Evolutionary conservation across 2,888 invertebrate species (phyloP).

Genomic region (Cristatella mucedo): DNA sequence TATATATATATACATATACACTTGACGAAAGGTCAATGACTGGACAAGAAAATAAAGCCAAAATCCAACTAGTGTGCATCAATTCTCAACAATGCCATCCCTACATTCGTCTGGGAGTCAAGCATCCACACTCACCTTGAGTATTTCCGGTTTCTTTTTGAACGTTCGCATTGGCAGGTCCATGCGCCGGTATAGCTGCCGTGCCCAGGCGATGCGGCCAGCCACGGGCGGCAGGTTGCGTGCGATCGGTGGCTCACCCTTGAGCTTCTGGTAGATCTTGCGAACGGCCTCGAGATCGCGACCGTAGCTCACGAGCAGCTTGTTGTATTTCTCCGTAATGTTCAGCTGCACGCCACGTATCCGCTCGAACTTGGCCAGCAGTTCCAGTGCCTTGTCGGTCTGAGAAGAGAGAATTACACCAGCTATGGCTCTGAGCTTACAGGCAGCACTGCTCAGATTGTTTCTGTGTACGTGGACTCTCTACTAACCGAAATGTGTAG

Average conservation of each 20-base stretch:
- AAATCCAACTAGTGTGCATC: too few species aligned
- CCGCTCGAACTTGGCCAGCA: conserved; percentile 34
- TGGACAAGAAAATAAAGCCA: too few species aligned
- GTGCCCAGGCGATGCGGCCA: conserved; percentile 59
- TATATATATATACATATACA: too few species aligned
- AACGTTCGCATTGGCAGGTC: conserved; percentile 56
- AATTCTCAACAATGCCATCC: too few species aligned
- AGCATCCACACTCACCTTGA: conserved; percentile 20
- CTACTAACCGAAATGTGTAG: too few species aligned
- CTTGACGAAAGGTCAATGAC: too few species aligned
- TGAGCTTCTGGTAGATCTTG: conserved; percentile 63
- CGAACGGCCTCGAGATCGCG: conserved; percentile 63
- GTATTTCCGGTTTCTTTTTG: conserved; percentile 32
- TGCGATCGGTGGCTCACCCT: conserved; percentile 71
- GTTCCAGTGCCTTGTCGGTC: conserved; percentile 36
- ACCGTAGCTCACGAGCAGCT: conserved; percentile 43
- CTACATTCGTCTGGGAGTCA: background rate
- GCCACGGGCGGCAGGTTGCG: conserved; percentile 79
- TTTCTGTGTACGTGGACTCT: too few species aligned
- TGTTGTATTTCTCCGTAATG: conserved; percentile 37
- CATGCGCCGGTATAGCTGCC: conserved; percentile 63
- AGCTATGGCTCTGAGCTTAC: too few species aligned
- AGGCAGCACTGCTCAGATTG: too few species aligned
- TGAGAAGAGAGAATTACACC: conserved; percentile 16
- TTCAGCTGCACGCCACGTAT: conserved; percentile 34